These are phyloP conservation scores for Sebastes trivittatus DNA, from an alignment of 2,797 vertebrate species.

Conservation along the genomic window DNA sequence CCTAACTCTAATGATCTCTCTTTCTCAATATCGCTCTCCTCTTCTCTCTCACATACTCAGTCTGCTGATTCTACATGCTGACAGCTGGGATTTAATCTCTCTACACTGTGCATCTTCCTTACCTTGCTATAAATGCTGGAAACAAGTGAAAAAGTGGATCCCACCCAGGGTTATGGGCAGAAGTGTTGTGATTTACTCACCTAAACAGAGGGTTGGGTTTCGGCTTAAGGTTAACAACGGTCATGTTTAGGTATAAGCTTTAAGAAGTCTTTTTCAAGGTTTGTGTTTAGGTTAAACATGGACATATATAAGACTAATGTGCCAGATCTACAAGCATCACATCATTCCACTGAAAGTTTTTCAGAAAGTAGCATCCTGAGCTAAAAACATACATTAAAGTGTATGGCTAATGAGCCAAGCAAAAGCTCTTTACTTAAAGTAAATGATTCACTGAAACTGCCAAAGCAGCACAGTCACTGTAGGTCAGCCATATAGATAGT, in stretches of 20 bases:
- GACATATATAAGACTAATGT: neutral
- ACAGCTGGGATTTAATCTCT: constrained; percentile 19
- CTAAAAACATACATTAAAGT: constrained; percentile 4
- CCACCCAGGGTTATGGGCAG: neutral
- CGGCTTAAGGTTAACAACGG: neutral
- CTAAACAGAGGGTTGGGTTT: neutral
- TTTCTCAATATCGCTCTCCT: constrained; percentile 7
- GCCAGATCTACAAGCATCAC: neutral
- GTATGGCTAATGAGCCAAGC: constrained; percentile 31
- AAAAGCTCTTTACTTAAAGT: neutral
- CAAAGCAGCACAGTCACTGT: neutral
- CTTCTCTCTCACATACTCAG: neutral
- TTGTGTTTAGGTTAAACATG: neutral
- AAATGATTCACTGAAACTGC: constrained; percentile 31
- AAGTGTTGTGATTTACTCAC: neutral
- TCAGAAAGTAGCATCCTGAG: neutral
- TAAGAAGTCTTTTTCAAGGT: neutral
- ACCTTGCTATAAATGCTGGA: constrained; percentile 1
- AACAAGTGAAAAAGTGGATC: neutral
- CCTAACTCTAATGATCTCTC: constrained; percentile 21
- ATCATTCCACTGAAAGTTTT: neutral
- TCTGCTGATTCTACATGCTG: constrained; percentile 14
- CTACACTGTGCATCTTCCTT: neutral
- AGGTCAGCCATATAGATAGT: neutral
- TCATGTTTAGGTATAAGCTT: neutral